phyloP scores from a whole-genome alignment of 2,888 invertebrate species.

The Drosophila bunnanda region DNA sequence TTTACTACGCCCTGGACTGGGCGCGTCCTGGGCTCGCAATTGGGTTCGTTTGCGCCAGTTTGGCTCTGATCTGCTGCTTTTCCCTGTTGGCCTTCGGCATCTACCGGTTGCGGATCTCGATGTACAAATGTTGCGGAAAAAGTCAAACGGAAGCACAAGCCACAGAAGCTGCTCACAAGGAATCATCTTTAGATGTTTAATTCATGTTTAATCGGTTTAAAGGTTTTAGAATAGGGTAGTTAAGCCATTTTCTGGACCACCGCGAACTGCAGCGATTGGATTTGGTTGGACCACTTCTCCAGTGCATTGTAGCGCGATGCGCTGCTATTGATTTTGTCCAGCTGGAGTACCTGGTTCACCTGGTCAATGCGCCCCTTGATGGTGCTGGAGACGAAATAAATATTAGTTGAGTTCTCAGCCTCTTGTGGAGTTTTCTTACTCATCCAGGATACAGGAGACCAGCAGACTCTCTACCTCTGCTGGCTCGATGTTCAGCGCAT shows the following conservation, averaged over 20 bases:
- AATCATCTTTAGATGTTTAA: constrained; percentile 26
- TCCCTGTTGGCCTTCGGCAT: constrained; percentile 69
- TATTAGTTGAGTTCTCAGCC: not conserved
- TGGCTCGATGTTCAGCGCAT: constrained; percentile 96
- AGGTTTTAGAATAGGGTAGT: constrained; percentile 47
- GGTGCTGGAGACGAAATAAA: constrained; percentile 86
- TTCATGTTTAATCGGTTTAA: constrained; percentile 27
- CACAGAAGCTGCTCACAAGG: not conserved
- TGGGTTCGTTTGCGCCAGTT: constrained; percentile 54
- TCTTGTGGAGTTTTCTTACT: constrained; percentile 86
- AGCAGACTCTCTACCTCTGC: constrained; percentile 97
- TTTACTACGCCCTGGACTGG: constrained; percentile 91
- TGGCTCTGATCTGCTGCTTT: constrained; percentile 60
- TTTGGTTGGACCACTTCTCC: constrained; percentile 98
- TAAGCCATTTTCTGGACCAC: constrained; percentile 97
- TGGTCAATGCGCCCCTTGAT: constrained; percentile 96
- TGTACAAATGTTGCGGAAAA: constrained; percentile 46
- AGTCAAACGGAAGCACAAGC: constrained; percentile 13
- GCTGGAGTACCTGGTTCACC: constrained; percentile 96
- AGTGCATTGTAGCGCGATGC: constrained; percentile 95
- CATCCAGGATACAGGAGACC: constrained; percentile 99
- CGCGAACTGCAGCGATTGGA: constrained; percentile 93
- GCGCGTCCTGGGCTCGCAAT: constrained; percentile 86
- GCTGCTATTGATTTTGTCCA: constrained; percentile 91
- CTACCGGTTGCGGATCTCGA: constrained; percentile 52